These are phyloP conservation scores for Epirrhoe tristata DNA, from an alignment of 2,888 invertebrate species.

Conservation along the genomic window DNA sequence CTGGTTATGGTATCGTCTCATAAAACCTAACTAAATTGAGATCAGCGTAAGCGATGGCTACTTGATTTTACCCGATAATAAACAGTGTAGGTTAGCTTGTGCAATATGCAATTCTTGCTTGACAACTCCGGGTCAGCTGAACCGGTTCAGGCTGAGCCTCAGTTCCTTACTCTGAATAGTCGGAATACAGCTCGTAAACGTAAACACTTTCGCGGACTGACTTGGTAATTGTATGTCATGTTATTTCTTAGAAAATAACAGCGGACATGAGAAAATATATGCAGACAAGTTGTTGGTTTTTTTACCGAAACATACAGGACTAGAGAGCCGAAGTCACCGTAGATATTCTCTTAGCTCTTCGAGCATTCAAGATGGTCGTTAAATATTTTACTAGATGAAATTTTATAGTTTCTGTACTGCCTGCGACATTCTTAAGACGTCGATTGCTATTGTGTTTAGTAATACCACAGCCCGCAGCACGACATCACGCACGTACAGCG, in stretches of 20 bases:
- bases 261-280: background rate
- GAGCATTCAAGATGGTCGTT: too few species aligned
- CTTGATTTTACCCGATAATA: slow-evolving; percentile 2
- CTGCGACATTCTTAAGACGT: too few species aligned
- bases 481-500: too few species aligned
- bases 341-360: too few species aligned
- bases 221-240: slow-evolving; percentile 22
- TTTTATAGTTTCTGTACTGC: too few species aligned
- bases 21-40: background rate
- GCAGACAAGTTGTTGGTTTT: slow-evolving; percentile 10
- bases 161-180: slow-evolving; percentile 40
- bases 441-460: too few species aligned
- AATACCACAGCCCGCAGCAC: too few species aligned
- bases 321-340: too few species aligned
- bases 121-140: slow-evolving; percentile 37
- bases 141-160: slow-evolving; percentile 42
- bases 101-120: slow-evolving; percentile 37
- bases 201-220: slow-evolving; percentile 39
- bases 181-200: slow-evolving; percentile 33
- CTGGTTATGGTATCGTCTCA: background rate
- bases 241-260: slow-evolving; percentile 21
- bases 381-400: too few species aligned
- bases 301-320: too few species aligned
- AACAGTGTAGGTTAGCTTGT: slow-evolving; percentile 22
- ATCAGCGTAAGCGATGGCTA: slow-evolving; percentile 14